Evolutionary conservation across 1,140 invertebrate genomes (phyloP).

Genomic region (Vanessa tameamea): DNA sequence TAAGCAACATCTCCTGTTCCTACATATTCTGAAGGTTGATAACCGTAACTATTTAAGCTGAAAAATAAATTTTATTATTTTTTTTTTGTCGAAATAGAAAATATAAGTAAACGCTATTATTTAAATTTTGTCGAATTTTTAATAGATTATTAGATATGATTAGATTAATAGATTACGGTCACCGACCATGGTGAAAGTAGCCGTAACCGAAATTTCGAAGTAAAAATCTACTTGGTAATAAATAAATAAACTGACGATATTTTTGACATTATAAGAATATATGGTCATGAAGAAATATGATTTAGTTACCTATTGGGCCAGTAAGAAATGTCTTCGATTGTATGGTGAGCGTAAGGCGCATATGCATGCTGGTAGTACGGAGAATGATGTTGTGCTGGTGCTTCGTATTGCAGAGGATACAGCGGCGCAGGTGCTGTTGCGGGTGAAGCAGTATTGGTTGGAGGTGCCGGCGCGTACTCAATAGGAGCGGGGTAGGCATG

Average conservation of each 20-base stretch:
- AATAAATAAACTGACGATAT: no score
- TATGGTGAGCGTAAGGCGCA: conserved; percentile 71
- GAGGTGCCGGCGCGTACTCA: conserved; percentile 64
- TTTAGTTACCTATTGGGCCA: conserved; percentile 67
- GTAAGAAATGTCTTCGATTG: conserved; percentile 74
- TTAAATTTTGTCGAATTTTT: no score
- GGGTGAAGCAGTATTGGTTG: conserved; percentile 55
- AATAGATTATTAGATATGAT: no score
- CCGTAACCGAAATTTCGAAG: no score
- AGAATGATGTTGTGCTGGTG: conserved; percentile 67
- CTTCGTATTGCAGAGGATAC: conserved; percentile 67
- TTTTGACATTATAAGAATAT: no score
- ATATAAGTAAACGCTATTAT: no score
- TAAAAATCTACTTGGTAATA: no score
- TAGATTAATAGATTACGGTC: no score
- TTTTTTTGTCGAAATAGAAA: background rate
- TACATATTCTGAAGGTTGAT: conserved; percentile 72
- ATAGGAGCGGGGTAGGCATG: conserved; percentile 65
- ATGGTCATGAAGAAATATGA: no score
- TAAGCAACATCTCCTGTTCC: conserved; percentile 65
- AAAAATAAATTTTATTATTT: conserved; percentile 32
- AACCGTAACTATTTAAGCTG: conserved; percentile 73
- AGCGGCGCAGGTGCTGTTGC: conserved; percentile 60
- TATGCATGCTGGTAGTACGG: conserved; percentile 72
- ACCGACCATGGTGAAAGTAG: no score